Evolutionary conservation across 2,113 vertebrate genomes (phyloP).

Genomic region (Rhabdornis inornatus): DNA sequence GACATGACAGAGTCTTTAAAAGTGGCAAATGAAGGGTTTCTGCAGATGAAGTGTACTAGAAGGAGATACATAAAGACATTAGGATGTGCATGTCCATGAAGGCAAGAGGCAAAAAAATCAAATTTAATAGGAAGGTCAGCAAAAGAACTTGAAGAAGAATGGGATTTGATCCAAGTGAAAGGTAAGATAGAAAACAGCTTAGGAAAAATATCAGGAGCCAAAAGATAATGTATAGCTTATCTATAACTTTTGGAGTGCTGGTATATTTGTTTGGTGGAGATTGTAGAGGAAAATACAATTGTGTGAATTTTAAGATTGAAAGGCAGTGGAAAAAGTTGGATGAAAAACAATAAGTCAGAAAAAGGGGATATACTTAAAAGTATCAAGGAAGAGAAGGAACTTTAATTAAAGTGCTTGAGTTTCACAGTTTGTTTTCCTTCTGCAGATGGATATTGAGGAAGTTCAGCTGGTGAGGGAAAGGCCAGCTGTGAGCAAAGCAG

Average conservation of each 20-base stretch:
- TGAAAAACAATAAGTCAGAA: not conserved
- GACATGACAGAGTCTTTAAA: not conserved
- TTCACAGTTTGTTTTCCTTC: not conserved
- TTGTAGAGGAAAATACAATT: not conserved
- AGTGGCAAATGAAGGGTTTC: not conserved
- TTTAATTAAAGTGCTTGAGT: not conserved
- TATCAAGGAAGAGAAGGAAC: not conserved
- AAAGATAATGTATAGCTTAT: not conserved
- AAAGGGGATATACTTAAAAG: not conserved
- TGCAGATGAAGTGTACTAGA: not conserved
- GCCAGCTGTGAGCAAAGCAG: not conserved
- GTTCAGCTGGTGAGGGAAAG: not conserved
- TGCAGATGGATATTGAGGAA: not conserved
- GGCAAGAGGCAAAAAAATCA: not conserved
- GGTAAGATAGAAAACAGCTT: not conserved
- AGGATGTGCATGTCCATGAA: not conserved
- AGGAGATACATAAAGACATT: not conserved
- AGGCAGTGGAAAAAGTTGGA: not conserved
- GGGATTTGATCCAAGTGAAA: not conserved
- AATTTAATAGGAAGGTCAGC: not conserved
- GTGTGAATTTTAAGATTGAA: not conserved
- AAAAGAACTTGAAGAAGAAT: not conserved
- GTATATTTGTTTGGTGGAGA: not conserved
- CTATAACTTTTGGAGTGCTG: not conserved
- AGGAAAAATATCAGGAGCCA: not conserved